Percentiles rank a stretch among this genome's conserved stretches.
Conservation (phyloP, 2,888 invertebrate genomes). For the Lypha dubia region DNA sequence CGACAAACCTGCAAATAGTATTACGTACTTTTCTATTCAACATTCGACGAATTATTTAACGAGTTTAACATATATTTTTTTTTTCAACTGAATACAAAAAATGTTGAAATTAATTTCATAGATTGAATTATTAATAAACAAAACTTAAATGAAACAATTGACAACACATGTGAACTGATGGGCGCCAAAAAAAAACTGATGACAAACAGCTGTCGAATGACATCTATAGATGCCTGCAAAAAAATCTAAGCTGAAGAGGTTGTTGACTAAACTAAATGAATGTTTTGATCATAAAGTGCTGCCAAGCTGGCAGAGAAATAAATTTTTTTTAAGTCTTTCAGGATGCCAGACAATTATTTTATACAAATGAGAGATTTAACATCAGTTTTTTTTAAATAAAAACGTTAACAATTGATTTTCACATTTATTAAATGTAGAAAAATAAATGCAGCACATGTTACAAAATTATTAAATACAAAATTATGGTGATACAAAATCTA, state of each 20-base stretch:
- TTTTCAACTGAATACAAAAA: not conserved
- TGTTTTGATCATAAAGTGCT: slow-evolving; percentile 24
- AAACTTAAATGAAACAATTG: slow-evolving; percentile 47
- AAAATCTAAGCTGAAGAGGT: not conserved
- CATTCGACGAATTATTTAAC: too few relatives aligned
- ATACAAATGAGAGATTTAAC: too few relatives aligned
- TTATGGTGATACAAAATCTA: too few relatives aligned
- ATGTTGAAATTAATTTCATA: not conserved
- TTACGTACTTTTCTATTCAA: not conserved
- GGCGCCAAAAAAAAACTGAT: slow-evolving; percentile 38
- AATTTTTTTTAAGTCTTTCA: too few relatives aligned
- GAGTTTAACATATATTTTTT: not conserved
- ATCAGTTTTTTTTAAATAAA: too few relatives aligned
- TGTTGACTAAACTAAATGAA: slow-evolving; percentile 6
- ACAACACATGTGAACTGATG: slow-evolving; percentile 33
- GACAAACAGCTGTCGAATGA: slow-evolving; percentile 28
- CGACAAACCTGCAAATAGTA: not conserved
- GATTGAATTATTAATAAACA: slow-evolving; percentile 29
- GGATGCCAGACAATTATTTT: too few relatives aligned
- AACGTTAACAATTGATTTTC: too few relatives aligned
- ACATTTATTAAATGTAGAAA: too few relatives aligned
- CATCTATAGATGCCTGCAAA: slow-evolving; percentile 27
- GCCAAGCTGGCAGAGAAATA: slow-evolving; percentile 34
- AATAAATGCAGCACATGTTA: too few relatives aligned
- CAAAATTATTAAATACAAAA: too few relatives aligned